Evolutionary conservation across 2,888 invertebrate genomes (phyloP).

Genomic region (Dasysyrphus tricinctus): DNA sequence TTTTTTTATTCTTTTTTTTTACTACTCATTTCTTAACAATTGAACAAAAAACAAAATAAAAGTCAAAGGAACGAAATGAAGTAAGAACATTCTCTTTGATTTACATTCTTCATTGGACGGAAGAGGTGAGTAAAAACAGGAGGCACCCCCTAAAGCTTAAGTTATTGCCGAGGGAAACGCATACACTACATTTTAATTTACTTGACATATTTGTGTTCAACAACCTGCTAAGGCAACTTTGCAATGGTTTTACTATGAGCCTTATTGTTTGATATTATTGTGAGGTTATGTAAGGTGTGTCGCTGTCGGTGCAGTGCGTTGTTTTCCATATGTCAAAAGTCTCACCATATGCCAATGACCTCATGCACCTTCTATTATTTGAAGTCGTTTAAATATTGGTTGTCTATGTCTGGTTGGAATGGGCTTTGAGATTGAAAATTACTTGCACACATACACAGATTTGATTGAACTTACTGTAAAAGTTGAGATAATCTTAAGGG

Average conservation of each 20-base stretch:
- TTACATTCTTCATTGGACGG: conserved; percentile 27
- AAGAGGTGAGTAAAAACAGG: background rate
- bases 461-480: too few relatives aligned
- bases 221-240: conserved; percentile 18
- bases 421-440: background rate
- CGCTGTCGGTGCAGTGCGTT: background rate
- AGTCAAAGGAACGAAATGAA: conserved; percentile 15
- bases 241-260: background rate
- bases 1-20: conserved; percentile 29
- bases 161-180: conserved; percentile 44
- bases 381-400: background rate
- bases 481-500: background rate
- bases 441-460: background rate
- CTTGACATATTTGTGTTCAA: conserved; percentile 31
- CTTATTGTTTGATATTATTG: conserved; percentile 13
- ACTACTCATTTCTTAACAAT: conserved; percentile 25
- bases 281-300: background rate
- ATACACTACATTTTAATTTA: conserved; percentile 52
- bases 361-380: background rate
- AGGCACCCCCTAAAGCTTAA: conserved; percentile 28
- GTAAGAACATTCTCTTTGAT: conserved; percentile 43
- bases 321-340: conserved; percentile 12
- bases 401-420: background rate
- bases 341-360: conserved; percentile 16
- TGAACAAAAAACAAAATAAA: background rate